These are phyloP conservation scores for Acipenser ruthenus DNA, from an alignment of 2,797 vertebrate genomes.

Conservation along the genomic window DNA sequence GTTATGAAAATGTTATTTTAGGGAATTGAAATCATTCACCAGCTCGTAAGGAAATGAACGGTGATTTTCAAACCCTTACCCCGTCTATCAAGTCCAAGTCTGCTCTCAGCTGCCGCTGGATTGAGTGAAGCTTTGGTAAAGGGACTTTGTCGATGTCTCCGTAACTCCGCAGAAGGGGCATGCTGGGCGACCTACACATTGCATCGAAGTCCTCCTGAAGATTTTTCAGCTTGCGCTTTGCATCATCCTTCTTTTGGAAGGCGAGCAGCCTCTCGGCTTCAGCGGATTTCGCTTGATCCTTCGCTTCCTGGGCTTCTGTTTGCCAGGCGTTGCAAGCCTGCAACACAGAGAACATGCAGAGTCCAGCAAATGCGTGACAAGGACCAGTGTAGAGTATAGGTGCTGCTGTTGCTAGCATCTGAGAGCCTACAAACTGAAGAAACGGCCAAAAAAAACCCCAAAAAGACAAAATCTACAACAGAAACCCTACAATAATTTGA, in stretches of 20 bases:
- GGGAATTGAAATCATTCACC: no score
- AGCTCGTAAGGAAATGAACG: conserved; percentile 15
- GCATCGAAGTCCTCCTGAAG: conserved; percentile 72
- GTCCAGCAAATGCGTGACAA: no score
- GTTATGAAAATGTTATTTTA: no score
- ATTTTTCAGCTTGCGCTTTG: conserved; percentile 72
- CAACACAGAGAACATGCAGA: no score
- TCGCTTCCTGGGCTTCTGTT: conserved; percentile 77
- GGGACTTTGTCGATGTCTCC: conserved; percentile 72
- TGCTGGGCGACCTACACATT: conserved; percentile 59
- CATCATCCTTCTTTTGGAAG: conserved; percentile 74
- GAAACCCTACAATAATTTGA: no score
- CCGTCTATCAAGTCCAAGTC: conserved; percentile 80
- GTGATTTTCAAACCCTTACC: conserved; percentile 66
- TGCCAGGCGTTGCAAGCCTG: conserved; percentile 82
- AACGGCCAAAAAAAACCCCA: no score
- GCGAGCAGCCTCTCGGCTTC: conserved; percentile 71
- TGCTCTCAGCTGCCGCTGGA: conserved; percentile 77
- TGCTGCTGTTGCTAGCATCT: no score
- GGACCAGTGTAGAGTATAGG: no score
- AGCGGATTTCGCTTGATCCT: conserved; percentile 68
- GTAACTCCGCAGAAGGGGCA: conserved; percentile 63
- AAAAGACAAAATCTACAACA: no score
- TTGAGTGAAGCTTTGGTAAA: conserved; percentile 76
- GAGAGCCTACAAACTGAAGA: no score